Evolutionary conservation across 2,113 vertebrate species (phyloP), one percentile per base, ranked within the genome.

Genomic region (Martes martes): DNA sequence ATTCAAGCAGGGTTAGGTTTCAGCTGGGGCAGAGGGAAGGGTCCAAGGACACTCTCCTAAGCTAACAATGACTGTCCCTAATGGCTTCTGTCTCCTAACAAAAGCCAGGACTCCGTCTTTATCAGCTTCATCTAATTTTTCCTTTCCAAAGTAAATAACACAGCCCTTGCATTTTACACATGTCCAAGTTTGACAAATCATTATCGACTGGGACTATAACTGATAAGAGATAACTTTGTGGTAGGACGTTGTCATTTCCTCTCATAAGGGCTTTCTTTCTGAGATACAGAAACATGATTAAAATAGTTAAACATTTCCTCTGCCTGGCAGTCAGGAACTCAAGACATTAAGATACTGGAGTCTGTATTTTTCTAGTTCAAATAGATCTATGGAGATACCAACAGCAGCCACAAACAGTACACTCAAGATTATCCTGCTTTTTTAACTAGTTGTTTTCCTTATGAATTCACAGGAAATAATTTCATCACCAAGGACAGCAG

Each of bases 401-500:
- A 96, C 28, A 82, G 61, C 39, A 83, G 82, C 71, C 82, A 90
- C 76, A 94, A 97, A 95, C 67, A 94, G 83, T 47, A 91, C 11
- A 95, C n/a, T 93, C 67, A 82, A 76, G 80, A 96, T 90, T 91
- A 91, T 78, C 33, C 50, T 83, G 67, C 74, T 28, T 96, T 97
- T 95, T 97, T 96, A 97, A 96, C 96, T 88, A 96, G 67, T 94
- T 96, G 61, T 92, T 95, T 96, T 97, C 95, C 87, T 95, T 91
- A 94, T 89, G 71, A 89, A 95, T 57, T 76, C 82, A 95, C 86
- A 89, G 39, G 93, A 98, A 97, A 97, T 95, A 96, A 16, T 65
- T 98, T 98, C 98, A 98, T 96, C 98, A 98, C 98, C 98, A 98
- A 92, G 98, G 98, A 98, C 98, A 98, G 98, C 98, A 50, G 89